These are phyloP conservation scores for Tauraco hartlaubi DNA, from an alignment of 2,797 vertebrate species.

Conservation along the genomic window DNA sequence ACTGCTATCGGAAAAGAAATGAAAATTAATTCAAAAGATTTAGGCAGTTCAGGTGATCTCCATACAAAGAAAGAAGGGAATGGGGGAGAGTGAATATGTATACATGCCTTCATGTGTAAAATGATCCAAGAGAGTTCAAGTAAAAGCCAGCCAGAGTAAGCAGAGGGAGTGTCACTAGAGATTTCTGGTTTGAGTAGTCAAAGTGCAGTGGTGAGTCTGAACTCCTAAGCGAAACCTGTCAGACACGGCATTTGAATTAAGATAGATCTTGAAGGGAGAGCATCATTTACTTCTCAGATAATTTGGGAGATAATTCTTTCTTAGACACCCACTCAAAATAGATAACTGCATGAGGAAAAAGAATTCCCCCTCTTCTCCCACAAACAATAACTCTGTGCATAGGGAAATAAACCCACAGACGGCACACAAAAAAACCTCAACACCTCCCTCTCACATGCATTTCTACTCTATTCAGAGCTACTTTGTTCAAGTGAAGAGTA, in stretches of 20 bases:
- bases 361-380: background rate
- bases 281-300: background rate
- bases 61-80: background rate
- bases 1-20: background rate
- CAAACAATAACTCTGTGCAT: background rate
- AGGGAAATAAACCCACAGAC: constrained; percentile 17
- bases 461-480: background rate
- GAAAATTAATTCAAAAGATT: background rate
- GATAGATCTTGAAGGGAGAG: background rate
- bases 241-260: background rate
- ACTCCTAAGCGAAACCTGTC: constrained; percentile 2
- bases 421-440: background rate
- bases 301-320: background rate
- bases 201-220: background rate
- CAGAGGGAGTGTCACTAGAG: background rate
- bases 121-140: background rate
- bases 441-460: background rate
- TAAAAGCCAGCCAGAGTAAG: constrained; percentile 10
- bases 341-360: background rate
- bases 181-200: background rate
- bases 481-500: background rate
- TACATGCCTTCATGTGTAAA: background rate
- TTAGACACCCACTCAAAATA: background rate
- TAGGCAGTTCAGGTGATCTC: background rate
- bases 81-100: background rate